phyloP scores from a whole-genome alignment of 2,888 invertebrate genomes.

The Dastarcus helophoroides region DNA sequence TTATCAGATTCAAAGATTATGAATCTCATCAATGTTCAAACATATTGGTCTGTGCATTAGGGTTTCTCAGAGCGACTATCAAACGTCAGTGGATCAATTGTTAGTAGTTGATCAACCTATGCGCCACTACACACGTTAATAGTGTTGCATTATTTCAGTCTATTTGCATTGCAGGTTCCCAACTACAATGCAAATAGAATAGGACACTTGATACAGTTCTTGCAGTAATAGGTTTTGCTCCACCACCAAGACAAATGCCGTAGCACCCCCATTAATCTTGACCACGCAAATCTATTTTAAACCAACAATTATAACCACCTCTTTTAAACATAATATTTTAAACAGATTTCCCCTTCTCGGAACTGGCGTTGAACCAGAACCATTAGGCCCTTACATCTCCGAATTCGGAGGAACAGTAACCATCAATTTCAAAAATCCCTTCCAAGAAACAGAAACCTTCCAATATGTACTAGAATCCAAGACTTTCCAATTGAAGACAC shows the following conservation, averaged over 20 bases:
- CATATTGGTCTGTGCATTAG: too few species aligned
- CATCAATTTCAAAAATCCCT: constrained; percentile 9
- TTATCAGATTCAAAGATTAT: too few species aligned
- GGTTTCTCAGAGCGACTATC: too few species aligned
- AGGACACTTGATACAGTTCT: too few species aligned
- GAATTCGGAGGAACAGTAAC: constrained; percentile 5
- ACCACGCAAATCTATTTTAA: not conserved
- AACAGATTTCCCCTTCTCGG: constrained; percentile 10
- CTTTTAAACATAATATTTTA: not conserved
- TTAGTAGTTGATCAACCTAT: too few species aligned
- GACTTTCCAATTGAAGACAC: constrained; percentile 6
- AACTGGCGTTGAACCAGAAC: constrained; percentile 7
- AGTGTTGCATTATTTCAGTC: not conserved
- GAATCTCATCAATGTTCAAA: too few species aligned
- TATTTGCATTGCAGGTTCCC: not conserved
- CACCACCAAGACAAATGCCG: too few species aligned
- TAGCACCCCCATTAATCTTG: too few species aligned
- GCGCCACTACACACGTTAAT: too few species aligned
- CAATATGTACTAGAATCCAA: constrained; percentile 7
- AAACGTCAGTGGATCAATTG: too few species aligned
- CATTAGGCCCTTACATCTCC: constrained; percentile 8
- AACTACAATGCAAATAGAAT: not conserved
- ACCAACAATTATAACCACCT: not conserved
- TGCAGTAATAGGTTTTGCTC: too few species aligned
- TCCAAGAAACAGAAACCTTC: constrained; percentile 6